phyloP scores from a whole-genome alignment of 2,888 invertebrate species.

The Acronicta leporina region DNA sequence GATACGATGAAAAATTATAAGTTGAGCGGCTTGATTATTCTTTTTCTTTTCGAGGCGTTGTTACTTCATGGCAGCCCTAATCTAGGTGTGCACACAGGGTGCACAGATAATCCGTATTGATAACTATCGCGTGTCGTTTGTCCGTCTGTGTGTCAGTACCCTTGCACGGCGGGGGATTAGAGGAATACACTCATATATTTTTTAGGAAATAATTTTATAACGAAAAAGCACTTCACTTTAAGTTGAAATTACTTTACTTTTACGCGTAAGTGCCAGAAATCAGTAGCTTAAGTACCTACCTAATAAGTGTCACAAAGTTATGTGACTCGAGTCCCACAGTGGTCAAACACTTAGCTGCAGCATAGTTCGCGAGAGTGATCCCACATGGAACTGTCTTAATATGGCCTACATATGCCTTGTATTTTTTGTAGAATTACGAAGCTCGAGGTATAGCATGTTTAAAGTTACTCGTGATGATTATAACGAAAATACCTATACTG shows the following conservation, averaged over 20 bases:
- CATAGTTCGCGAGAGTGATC: too few species aligned
- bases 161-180: conserved; percentile 69
- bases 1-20: too few species aligned
- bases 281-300: too few species aligned
- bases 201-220: conserved; percentile 42
- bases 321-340: too few species aligned
- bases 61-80: conserved; percentile 37
- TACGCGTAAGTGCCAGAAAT: too few species aligned
- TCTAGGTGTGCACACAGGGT: conserved; percentile 56
- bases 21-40: background rate
- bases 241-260: too few species aligned
- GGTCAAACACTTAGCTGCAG: too few species aligned
- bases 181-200: conserved; percentile 54
- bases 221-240: conserved; percentile 39
- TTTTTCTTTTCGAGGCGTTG: background rate
- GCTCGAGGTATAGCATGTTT: background rate
- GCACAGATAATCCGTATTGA: conserved; percentile 80
- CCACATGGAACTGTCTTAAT: too few species aligned
- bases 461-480: background rate
- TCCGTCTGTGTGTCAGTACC: conserved; percentile 73
- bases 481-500: background rate
- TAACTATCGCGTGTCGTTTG: conserved; percentile 71
- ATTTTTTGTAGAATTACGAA: too few species aligned
- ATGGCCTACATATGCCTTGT: too few species aligned
- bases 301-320: too few species aligned